These are phyloP conservation scores for Dryobates pubescens DNA, from an alignment of 2,797 vertebrate species.

Conservation along the genomic window DNA sequence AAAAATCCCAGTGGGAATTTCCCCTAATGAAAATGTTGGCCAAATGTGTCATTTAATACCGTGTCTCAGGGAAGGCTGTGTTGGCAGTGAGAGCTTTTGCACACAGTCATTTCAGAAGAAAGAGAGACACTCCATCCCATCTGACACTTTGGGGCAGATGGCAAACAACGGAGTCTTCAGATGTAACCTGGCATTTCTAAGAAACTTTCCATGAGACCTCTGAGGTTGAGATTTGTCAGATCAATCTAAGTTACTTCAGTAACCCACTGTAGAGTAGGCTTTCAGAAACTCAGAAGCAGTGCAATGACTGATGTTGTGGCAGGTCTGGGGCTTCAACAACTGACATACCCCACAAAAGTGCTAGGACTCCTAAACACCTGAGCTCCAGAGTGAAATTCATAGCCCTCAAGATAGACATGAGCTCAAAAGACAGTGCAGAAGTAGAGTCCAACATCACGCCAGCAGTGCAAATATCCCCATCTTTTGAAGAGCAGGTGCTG, in stretches of 20 bases:
- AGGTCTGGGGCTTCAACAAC: not conserved
- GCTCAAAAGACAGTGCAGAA: not conserved
- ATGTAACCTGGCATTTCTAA: not conserved
- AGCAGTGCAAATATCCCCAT: not conserved
- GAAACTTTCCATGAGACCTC: not conserved
- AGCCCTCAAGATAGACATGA: not conserved
- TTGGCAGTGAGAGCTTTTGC: not conserved
- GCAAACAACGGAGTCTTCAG: not conserved
- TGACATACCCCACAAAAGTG: not conserved
- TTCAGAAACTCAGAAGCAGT: not conserved
- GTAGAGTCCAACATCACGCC: not conserved
- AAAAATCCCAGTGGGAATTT: not conserved
- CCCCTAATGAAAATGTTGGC: not conserved
- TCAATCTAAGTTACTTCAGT: accelerated
- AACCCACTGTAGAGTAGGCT: accelerated
- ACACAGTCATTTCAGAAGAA: not conserved
- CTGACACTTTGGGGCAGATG: not conserved
- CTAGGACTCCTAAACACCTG: not conserved
- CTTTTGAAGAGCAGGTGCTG: not conserved
- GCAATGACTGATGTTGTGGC: not conserved
- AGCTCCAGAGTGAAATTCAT: not conserved
- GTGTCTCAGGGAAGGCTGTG: not conserved
- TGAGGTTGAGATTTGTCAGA: not conserved
- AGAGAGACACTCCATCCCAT: not conserved
- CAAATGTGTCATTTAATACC: not conserved